A percentile compares a stretch with the other conserved stretches of the same genome.
Evolutionary conservation across 2,797 vertebrate species (phyloP).

Genomic region (Falco berigora): DNA sequence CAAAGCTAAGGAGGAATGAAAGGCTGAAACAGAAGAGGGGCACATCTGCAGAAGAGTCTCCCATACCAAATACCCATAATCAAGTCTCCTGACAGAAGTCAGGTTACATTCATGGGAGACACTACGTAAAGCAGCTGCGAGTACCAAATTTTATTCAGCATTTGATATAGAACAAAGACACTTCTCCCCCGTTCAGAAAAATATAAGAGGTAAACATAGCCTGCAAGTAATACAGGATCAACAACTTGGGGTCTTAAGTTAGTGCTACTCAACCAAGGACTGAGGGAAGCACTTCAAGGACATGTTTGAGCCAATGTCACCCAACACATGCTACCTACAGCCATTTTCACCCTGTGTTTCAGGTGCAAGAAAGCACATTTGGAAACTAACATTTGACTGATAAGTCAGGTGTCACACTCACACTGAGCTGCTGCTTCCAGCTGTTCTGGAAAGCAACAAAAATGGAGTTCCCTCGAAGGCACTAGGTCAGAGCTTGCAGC

Average conservation of each 20-base stretch:
- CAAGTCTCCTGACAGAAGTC: neutral
- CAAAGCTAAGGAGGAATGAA: neutral
- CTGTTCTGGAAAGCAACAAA: neutral
- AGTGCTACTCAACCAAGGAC: neutral
- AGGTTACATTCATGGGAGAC: neutral
- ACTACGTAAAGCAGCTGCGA: neutral
- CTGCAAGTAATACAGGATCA: neutral
- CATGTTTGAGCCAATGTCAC: neutral
- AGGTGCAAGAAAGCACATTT: neutral
- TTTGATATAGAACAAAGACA: neutral
- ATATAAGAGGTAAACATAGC: neutral
- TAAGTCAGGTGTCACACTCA: neutral
- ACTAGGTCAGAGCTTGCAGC: neutral
- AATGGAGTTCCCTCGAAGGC: neutral
- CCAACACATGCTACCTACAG: neutral
- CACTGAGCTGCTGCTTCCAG: neutral
- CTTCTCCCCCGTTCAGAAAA: fast-evolving
- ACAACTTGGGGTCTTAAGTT: neutral
- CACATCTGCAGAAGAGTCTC: neutral
- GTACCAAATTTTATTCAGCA: neutral
- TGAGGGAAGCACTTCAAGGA: neutral
- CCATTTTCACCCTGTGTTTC: neutral
- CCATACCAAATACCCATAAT: neutral
- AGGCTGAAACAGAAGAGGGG: neutral
- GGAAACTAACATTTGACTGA: neutral